phyloP scores from a whole-genome alignment of 2,797 vertebrate genomes.

The Lagocephalus sceleratus region DNA sequence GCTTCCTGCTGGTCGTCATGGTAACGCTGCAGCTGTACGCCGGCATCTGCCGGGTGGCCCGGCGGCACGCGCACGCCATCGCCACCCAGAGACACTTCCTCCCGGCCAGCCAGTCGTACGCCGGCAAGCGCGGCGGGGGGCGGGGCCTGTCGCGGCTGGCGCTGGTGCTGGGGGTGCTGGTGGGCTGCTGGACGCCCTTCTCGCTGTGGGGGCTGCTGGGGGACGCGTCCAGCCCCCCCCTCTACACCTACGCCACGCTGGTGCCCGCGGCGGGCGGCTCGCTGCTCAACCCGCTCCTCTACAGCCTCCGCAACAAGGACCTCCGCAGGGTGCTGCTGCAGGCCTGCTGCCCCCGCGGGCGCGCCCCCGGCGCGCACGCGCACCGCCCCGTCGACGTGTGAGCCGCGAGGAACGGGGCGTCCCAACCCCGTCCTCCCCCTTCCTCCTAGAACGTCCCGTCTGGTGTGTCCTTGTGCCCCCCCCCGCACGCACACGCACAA shows the following conservation, averaged over 20 bases:
- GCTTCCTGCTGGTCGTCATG: slow-evolving; percentile 83
- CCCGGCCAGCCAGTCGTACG: slow-evolving; percentile 77
- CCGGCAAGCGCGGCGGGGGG: slow-evolving; percentile 75
- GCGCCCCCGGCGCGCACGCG: slow-evolving; percentile 66
- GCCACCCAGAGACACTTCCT: slow-evolving; percentile 90
- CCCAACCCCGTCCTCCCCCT: no score
- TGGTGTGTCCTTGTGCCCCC: slow-evolving; percentile 66
- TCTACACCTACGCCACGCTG: slow-evolving; percentile 87
- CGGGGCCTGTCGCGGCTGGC: slow-evolving; percentile 86
- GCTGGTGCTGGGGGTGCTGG: slow-evolving; percentile 86
- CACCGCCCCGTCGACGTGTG: slow-evolving; percentile 89
- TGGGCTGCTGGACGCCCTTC: slow-evolving; percentile 94
- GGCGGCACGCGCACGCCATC: slow-evolving; percentile 90
- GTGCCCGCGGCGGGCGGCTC: slow-evolving; percentile 91
- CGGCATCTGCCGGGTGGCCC: slow-evolving; percentile 86
- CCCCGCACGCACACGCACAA: slow-evolving; percentile 51
- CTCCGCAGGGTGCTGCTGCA: slow-evolving; percentile 89
- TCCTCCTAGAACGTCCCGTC: slow-evolving; percentile 56
- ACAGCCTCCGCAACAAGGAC: slow-evolving; percentile 91
- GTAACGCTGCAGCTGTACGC: slow-evolving; percentile 89
- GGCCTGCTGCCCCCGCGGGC: slow-evolving; percentile 80
- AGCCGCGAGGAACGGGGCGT: slow-evolving; percentile 59
- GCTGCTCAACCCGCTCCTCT: slow-evolving; percentile 91
- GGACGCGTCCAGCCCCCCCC: slow-evolving; percentile 77
- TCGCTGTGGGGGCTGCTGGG: slow-evolving; percentile 88